phyloP scores from a whole-genome alignment of 2,797 vertebrate genomes.

The Myotis findleyi region DNA sequence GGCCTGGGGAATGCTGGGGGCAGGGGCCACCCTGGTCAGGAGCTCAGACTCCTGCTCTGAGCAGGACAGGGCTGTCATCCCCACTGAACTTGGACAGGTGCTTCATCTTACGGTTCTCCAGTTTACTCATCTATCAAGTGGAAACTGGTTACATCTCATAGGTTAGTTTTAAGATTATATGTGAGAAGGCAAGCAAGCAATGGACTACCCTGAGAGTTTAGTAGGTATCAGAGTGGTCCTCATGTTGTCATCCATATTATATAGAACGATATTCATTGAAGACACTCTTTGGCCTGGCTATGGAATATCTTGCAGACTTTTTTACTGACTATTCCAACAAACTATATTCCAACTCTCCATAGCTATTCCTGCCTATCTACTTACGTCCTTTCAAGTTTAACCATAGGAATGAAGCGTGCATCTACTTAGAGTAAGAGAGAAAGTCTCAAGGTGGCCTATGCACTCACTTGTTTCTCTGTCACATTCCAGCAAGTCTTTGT shows the following conservation, averaged over 20 bases:
- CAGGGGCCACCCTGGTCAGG: accelerated
- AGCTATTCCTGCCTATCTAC: no score
- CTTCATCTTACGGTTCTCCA: accelerated
- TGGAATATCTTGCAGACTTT: not conserved
- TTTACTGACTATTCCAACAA: not conserved
- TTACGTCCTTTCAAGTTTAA: not conserved
- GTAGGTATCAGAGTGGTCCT: accelerated
- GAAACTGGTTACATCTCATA: not conserved
- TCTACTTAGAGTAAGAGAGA: not conserved
- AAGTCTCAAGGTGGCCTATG: not conserved
- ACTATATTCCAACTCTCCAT: not conserved
- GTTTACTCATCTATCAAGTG: not conserved
- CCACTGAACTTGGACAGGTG: accelerated
- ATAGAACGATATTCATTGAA: not conserved
- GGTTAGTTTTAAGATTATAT: not conserved
- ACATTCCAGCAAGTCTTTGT: no score
- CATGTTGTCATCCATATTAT: not conserved
- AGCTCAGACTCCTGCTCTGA: no score
- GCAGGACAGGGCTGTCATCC: accelerated
- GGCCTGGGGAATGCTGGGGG: accelerated
- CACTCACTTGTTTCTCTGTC: not conserved
- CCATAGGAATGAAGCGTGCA: not conserved
- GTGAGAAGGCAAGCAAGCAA: no score
- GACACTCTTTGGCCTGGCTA: not conserved
- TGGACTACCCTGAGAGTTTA: not conserved